Base-by-base conservation (phyloP, 2,888 invertebrate species). In the Volucella zonaria region DNA sequence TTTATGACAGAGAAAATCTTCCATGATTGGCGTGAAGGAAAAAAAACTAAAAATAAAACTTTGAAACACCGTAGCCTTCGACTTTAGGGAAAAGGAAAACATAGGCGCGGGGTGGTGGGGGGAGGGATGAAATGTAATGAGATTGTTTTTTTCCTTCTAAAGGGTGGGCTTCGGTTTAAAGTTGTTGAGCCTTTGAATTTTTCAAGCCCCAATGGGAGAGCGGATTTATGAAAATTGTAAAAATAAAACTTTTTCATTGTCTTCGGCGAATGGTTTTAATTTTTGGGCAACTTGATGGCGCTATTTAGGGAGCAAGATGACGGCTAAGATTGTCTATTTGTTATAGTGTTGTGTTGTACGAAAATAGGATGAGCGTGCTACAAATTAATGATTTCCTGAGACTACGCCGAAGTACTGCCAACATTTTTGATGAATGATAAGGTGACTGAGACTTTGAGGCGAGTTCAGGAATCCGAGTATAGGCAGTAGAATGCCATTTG, bases 1-100 rank as follows among this genome's bases (percentile, higher is more conserved):
- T 71, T 77, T 82, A 78, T 82, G 82, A 67, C 67, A 67, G 31
- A 73, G 61, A 59, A 82, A 82, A 82, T 77, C 66, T 45, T 66
- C 67, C 40, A 71, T 80, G 85, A 80, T 80, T 76, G 85, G 75
- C 76, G 73, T 76, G 67, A 71, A 75, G 76, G 68, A 74, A 23
- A 49, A 31, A 59, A 18, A 42, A 42, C 11, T 14, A 40, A 8
- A 10, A 10, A 18, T 10, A 11, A 52, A 52, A 70, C 47, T 66
- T 45, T 58, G 67, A 49, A 56, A 70, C 56, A 61, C 47, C 70
- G 45, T 70, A 81, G 66, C 64, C 62, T 70, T 75, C 54, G 81
- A 58, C 81, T 76, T 73, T 51, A 71, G 73, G 62, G 14, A 58
- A 64, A 23, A 1, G 14, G 45, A 49, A 43, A 12, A 40, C 15